Base-by-base conservation (phyloP, 2,888 invertebrate genomes). In the Campoplex capitator region DNA sequence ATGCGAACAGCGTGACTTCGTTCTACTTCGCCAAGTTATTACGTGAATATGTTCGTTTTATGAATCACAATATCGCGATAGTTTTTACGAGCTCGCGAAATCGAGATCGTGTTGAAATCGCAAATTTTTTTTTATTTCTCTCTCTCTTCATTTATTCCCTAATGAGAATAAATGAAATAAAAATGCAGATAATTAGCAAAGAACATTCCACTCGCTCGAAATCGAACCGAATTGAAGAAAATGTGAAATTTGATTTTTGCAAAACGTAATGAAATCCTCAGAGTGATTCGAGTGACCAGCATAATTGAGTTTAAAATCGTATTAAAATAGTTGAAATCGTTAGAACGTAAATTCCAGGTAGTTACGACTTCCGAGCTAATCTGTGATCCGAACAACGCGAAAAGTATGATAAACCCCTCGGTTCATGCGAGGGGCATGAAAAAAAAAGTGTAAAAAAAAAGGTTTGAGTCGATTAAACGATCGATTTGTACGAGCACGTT, bases 1-100 rank as follows among this genome's bases (percentile, higher is more conserved):
- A 58, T 76, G 62, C 42, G 86, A 82, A 67, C 75, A 54, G 56
- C 51, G 48, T 74, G 83, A 76, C 71, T 82, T 79, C 77, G 84
- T 82, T 87, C 84, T 68, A 87, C 83, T 86, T 83, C 32, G 51
- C 56, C 62, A n/a, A 75, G 62, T 86, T 80, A 80, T 80, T 86
- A 84, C 84, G 78, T 79, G 71, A 71, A 74, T 85, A 54, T 51
- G 67, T 48, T 70, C 38, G 56, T 54, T 86, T 65, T 62, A 65
- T 78, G 77, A 83, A 80, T 85, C 73, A 73, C 45, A 80, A 70
- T 75, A 54, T 48, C 75, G 48, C 28, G 48, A 67, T 45, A 54
- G 62, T 83, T 42, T 77, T 67, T 83, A 65, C 81, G 32, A n/a
- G 51, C 65, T 23, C 74, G 74, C 28, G 9, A 74, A 74, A 45